Conservation (phyloP, 1,140 invertebrate genomes). For the Drosophila neocordata region DNA sequence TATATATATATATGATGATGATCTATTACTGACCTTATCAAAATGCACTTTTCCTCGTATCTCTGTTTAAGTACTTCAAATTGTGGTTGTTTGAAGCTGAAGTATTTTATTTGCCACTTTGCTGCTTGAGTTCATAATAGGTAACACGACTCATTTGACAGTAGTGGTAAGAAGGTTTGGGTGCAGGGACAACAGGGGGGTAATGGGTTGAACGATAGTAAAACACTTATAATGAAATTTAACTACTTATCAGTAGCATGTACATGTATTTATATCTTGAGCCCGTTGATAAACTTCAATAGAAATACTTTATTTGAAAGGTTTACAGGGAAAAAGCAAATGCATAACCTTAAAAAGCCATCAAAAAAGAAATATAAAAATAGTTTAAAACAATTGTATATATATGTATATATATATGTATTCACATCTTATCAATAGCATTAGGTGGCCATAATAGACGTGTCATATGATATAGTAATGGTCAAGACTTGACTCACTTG, state of each 20-base stretch:
- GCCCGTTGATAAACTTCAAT: constrained; percentile 21
- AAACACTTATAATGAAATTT: constrained; percentile 33
- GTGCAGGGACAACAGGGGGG: background rate
- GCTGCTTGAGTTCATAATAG: background rate
- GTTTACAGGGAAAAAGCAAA: background rate
- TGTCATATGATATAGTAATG: constrained; percentile 50
- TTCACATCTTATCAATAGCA: background rate
- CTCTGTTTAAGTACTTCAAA: background rate
- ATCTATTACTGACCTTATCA: constrained; percentile 8
- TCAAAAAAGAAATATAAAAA: background rate
- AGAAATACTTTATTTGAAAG: background rate
- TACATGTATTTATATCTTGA: constrained; percentile 36
- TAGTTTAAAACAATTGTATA: too few relatives aligned
- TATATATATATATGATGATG: constrained; percentile 1
- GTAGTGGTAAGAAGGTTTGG: too few relatives aligned
- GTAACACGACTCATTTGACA: too few relatives aligned
- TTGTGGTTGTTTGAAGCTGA: background rate
- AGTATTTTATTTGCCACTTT: constrained; percentile 12
- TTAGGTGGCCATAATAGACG: constrained; percentile 38
- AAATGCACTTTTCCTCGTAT: constrained; percentile 3
- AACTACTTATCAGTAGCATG: constrained; percentile 44
- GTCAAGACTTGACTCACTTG: background rate
- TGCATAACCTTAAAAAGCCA: constrained; percentile 35
- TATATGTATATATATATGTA: too few relatives aligned
- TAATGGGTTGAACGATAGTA: background rate